Base-by-base conservation (phyloP, 1,140 invertebrate species). In the Vollenhovia emeryi region DNA sequence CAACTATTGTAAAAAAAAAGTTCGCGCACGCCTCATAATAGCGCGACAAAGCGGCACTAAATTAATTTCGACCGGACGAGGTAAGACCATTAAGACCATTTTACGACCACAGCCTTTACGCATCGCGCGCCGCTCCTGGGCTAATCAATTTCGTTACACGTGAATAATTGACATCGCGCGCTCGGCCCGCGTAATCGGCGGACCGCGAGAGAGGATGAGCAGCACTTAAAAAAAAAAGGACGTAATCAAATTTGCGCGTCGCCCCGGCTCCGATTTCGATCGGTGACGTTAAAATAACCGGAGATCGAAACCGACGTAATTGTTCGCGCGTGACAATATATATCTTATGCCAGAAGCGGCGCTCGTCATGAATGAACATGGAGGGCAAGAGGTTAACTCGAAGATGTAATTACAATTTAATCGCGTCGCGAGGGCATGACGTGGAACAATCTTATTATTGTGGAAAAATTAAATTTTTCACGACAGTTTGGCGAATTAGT, bases 61-160 rank as follows among this genome's bases (percentile, higher is more conserved):
- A 73, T 82, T 57, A 82, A 80, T 80, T 69, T 24, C 11, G 66
- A 33, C 50, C 36, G 66, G 66, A 57, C 36, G 50, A 71, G 78
- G 40, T 82, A 71, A 82, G 78, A 82, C 78, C 52, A 82, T 82
- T 71, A 71, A 82, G 50, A 82, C 11, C 78, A 82, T 73, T 82
- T 82, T 69, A 82, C 50, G 50, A 82, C 66, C 66, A 36, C 66
- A 24, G 33, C 66, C 78, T 80, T 80, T 80, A 71, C 48, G 64
- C 45, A 55, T 36, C 15, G 48, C 64, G 50, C 36, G 24, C 48
- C 36, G n/a, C n/a, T 71, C 24, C 78, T 30, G 50, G 36, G 50
- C 50, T 82, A 82, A 82, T 82, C 66, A 82, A 82, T 82, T 82
- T 71, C 66, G 78, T 82, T 82, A 71, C 66, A 71, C 33, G 78